phyloP scores from a whole-genome alignment of 2,888 invertebrate species.

The Drosophila mayaguana region DNA sequence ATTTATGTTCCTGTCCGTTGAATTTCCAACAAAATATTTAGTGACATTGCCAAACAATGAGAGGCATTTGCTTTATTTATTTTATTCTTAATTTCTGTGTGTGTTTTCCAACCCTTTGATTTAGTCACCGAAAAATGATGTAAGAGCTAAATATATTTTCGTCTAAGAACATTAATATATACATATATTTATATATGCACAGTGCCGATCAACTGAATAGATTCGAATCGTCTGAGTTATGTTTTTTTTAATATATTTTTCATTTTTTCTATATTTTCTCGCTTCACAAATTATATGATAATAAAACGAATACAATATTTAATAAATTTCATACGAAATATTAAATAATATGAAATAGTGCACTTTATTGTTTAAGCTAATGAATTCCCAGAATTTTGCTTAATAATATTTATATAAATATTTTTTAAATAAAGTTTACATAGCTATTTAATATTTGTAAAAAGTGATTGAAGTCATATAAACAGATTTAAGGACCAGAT shows the following conservation, averaged over 20 bases:
- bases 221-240: neutral
- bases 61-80: conserved; percentile 8
- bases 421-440: neutral
- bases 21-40: conserved; percentile 50
- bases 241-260: too few species aligned
- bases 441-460: too few species aligned
- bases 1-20: conserved; percentile 61
- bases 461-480: too few species aligned
- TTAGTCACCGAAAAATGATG: neutral
- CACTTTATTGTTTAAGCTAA: too few species aligned
- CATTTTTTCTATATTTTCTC: too few species aligned
- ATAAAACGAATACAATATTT: too few species aligned
- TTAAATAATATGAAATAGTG: too few species aligned
- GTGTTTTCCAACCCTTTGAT: conserved; percentile 38
- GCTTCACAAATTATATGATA: too few species aligned
- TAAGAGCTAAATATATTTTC: conserved; percentile 7
- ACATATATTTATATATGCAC: neutral
- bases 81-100: neutral
- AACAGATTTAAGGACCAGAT: too few species aligned
- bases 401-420: neutral
- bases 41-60: conserved; percentile 31
- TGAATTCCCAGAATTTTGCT: too few species aligned
- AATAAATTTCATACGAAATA: too few species aligned
- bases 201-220: neutral
- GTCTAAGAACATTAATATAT: neutral